These are phyloP conservation scores for Epinephelus coioides DNA, from an alignment of 2,797 vertebrate genomes.

Conservation along the genomic window DNA sequence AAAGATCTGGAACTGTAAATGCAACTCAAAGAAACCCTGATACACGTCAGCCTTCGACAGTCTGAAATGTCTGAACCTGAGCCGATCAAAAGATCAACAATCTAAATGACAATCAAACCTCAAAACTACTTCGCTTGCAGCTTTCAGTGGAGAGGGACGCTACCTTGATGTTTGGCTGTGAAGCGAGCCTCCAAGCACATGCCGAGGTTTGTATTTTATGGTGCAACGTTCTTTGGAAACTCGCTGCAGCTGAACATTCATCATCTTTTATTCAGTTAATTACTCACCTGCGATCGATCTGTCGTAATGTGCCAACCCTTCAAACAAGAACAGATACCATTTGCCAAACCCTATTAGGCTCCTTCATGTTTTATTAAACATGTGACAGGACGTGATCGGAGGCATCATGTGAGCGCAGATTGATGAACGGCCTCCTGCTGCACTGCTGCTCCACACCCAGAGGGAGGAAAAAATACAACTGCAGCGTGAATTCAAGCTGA, in stretches of 20 bases:
- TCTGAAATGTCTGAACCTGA: background rate
- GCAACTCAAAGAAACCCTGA: background rate
- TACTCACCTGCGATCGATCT: conserved; percentile 24
- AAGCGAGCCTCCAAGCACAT: background rate
- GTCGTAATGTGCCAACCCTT: background rate
- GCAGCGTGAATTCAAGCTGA: background rate
- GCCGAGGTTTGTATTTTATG: conserved; percentile 6
- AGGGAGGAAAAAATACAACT: background rate
- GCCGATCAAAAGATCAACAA: background rate
- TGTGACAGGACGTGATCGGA: background rate
- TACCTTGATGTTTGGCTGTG: background rate
- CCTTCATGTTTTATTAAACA: conserved; percentile 39
- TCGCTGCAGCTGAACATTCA: background rate
- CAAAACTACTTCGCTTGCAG: background rate
- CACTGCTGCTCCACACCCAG: background rate
- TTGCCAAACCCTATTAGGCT: conserved; percentile 14
- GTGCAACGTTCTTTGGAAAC: background rate
- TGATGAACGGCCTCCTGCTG: conserved; percentile 8
- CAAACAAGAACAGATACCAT: conserved; percentile 3
- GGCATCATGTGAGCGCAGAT: conserved; percentile 12
- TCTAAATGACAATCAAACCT: background rate
- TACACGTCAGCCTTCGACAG: too few relatives aligned
- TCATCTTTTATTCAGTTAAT: conserved; percentile 30
- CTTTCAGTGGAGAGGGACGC: too few relatives aligned
- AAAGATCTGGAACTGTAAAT: background rate